Evolutionary conservation across 2,888 invertebrate species (phyloP), one percentile per base, ranked within the genome.

Genomic region (Tribolium freemani): DNA sequence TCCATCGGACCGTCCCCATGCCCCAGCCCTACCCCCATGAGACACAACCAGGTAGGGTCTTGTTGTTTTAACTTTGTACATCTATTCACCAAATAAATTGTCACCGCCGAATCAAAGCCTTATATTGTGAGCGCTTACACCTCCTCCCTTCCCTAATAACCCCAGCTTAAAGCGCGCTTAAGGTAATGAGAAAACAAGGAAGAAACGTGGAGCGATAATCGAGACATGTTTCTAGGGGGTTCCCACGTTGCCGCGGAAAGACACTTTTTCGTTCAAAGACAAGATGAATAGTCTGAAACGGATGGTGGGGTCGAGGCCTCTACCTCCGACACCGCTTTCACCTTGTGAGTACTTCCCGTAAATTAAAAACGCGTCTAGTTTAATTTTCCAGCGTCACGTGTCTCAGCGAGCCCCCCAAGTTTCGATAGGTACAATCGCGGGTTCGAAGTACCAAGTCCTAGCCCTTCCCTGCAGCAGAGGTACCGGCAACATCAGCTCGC

Each of bases 401-500:
- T 82, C 51, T 79, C 83, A 4, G 76, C 80, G 20, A 81, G 79
- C 74, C 79, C 83, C n/a, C 76, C 81, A 2, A 71, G 74, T 38
- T 77, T 81, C 4, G 79, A 81, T 60, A 77, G 80, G 31, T 78
- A 74, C 50, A 78, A 78, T 26, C 74, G 81, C 73, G 71, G 75
- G 75, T 73, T 80, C 50, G 78, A 80, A 54, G 75, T 75, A 30
- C 80, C 82, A 0, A 83, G 82, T 73, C 84, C 86, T 1, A 86
- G 86, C 78, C 84, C 85, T 31, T 85, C 84, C 5, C 82, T 90
- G 54, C 90, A 90, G 78, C 88, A 90, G 79, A 86, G 90, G 50
- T 90, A 90, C 78, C 87, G 88, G 45, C 89, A 89, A 76, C 90
- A 90, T 78, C 90, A 89, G 82, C 87, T 89, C 38, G 87, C 88